Evolutionary conservation across 2,888 invertebrate species (phyloP).

Genomic region (Onthophagus sagittarius): DNA sequence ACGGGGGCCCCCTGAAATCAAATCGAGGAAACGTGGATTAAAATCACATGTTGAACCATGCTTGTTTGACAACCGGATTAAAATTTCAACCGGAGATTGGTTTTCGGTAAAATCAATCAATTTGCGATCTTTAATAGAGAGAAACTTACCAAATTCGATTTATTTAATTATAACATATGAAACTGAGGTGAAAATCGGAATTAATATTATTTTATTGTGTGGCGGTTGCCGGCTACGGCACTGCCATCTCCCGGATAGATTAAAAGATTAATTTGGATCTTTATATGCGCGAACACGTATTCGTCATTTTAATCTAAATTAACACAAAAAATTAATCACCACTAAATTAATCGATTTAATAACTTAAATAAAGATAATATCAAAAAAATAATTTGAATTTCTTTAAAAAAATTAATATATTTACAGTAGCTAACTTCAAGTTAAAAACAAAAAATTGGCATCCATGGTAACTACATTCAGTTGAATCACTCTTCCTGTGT

Average conservation of each 20-base stretch:
- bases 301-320: not conserved
- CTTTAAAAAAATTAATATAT: not conserved
- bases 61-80: not conserved
- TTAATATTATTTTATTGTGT: conserved; percentile 20
- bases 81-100: not conserved
- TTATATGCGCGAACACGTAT: conserved; percentile 8
- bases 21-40: not conserved
- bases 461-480: not conserved
- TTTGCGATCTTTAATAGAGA: not conserved
- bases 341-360: not conserved
- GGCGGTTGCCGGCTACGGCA: conserved; percentile 33
- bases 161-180: conserved; percentile 28
- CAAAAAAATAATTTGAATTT: too few relatives aligned
- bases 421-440: not conserved
- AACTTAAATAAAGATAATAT: too few relatives aligned
- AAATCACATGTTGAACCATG: conserved; percentile 10
- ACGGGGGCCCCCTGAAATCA: conserved; percentile 18
- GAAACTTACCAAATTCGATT: conserved; percentile 11
- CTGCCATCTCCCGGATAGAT: conserved; percentile 28
- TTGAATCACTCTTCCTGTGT: conserved; percentile 1
- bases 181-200: conserved; percentile 14
- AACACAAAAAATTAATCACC: not conserved
- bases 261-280: not conserved
- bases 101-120: not conserved
- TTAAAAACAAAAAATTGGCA: not conserved